Percentiles rank a stretch among this genome's conserved stretches.
Evolutionary conservation across 2,797 vertebrate genomes (phyloP).

Genomic region (Sibirionetta formosa): DNA sequence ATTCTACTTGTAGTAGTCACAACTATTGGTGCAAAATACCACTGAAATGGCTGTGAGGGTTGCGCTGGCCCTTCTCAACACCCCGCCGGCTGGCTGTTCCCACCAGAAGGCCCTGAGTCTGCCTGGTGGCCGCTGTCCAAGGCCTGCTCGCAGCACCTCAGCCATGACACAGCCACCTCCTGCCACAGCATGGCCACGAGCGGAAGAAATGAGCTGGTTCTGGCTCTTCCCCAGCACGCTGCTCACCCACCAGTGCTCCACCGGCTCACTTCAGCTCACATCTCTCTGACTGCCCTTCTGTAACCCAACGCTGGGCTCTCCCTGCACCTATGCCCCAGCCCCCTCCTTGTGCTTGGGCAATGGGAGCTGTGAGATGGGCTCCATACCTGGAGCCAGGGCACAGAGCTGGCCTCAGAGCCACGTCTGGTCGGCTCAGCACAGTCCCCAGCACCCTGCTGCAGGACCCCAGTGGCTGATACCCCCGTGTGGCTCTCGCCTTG

Average conservation of each 20-base stretch:
- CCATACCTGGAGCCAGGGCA: too few species aligned
- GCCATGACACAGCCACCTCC: background rate
- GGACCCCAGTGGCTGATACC: accelerated
- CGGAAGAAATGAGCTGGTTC: background rate
- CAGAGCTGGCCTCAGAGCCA: background rate
- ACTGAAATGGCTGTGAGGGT: background rate
- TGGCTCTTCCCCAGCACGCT: accelerated
- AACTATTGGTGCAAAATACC: background rate
- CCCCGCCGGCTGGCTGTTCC: background rate
- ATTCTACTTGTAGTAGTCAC: background rate
- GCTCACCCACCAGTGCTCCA: background rate
- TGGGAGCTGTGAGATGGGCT: background rate
- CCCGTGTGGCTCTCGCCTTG: background rate
- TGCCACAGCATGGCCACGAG: accelerated
- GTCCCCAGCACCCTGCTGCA: background rate
- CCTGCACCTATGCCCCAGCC: background rate
- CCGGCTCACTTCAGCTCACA: too few species aligned
- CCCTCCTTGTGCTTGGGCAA: background rate
- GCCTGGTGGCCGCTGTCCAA: too few species aligned
- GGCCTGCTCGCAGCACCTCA: too few species aligned
- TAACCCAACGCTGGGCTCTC: background rate
- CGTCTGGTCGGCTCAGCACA: background rate
- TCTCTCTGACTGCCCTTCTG: too few species aligned
- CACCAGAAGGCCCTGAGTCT: too few species aligned
- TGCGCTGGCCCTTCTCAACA: accelerated